phyloP scores from a whole-genome alignment of 2,113 vertebrate species.

The Tonatia bakeri region DNA sequence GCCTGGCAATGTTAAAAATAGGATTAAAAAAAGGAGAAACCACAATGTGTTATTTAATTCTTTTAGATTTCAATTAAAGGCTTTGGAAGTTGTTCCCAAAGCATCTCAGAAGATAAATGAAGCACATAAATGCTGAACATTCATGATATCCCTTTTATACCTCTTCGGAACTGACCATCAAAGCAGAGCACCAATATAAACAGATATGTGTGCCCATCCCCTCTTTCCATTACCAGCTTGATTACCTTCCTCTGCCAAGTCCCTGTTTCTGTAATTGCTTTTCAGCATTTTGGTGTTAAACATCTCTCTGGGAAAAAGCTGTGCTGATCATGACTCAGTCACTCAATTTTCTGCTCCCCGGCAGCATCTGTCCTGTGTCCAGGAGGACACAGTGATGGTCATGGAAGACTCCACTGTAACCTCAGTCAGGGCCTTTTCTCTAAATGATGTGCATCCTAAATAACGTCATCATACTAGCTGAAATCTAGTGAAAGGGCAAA shows the following conservation, averaged over 20 bases:
- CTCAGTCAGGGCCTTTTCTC: background rate
- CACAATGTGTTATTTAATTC: background rate
- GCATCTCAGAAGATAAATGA: background rate
- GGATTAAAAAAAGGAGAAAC: background rate
- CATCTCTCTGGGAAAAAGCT: background rate
- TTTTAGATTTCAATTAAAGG: background rate
- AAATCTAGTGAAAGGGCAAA: background rate
- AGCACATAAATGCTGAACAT: background rate
- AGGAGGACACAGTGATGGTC: background rate
- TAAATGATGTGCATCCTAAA: background rate
- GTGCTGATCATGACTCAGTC: background rate
- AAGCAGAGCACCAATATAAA: background rate
- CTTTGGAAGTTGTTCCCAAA: background rate
- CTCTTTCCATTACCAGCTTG: background rate
- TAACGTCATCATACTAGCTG: background rate
- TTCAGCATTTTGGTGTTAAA: background rate
- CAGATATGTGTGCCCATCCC: background rate
- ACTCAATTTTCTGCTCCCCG: background rate
- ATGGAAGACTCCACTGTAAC: background rate
- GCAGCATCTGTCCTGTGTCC: background rate
- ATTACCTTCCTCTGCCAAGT: background rate
- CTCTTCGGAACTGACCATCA: background rate
- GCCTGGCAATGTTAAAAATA: background rate
- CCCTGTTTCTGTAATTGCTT: background rate
- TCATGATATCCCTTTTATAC: background rate